Conservation (phyloP, 2,888 invertebrate genomes). For the Sinohyriopsis cumingii region DNA sequence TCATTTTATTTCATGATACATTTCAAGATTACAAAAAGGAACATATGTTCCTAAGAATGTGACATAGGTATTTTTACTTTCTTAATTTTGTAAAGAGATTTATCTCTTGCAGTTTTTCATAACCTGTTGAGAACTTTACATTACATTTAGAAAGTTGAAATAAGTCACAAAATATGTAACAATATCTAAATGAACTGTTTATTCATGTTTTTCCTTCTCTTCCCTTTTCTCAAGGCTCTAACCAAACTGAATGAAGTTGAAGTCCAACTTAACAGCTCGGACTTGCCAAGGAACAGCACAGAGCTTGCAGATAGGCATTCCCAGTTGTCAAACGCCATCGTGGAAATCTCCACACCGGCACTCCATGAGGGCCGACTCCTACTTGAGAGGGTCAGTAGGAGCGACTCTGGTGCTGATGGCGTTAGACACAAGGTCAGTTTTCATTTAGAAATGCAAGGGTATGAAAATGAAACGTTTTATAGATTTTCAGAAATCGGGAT, state of each 20-base stretch:
- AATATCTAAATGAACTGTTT: neutral
- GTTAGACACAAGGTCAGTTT: slow-evolving; percentile 69
- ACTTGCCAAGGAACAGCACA: slow-evolving; percentile 79
- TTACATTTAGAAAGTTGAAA: too few relatives aligned
- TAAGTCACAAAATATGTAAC: neutral
- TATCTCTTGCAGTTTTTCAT: too few relatives aligned
- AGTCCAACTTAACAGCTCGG: slow-evolving; percentile 80
- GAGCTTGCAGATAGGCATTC: slow-evolving; percentile 81
- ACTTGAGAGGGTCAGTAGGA: slow-evolving; percentile 78
- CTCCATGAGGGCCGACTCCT: slow-evolving; percentile 83
- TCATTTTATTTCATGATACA: too few relatives aligned
- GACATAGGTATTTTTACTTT: too few relatives aligned
- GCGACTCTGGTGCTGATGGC: slow-evolving; percentile 79
- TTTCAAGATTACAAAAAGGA: too few relatives aligned
- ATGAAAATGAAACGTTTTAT: neutral
- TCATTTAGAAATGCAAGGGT: neutral
- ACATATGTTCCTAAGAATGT: too few relatives aligned
- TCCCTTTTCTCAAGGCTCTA: slow-evolving; percentile 76
- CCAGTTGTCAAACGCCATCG: slow-evolving; percentile 79
- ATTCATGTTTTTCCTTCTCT: slow-evolving; percentile 5
- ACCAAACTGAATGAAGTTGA: slow-evolving; percentile 84
- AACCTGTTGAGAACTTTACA: too few relatives aligned
- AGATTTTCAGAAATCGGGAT: neutral
- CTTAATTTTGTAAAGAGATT: too few relatives aligned
- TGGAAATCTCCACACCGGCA: slow-evolving; percentile 79